Percentiles rank a stretch among this genome's conserved stretches.
Conservation (phyloP, 2,888 invertebrate genomes). For the Drosophila algonquin region DNA sequence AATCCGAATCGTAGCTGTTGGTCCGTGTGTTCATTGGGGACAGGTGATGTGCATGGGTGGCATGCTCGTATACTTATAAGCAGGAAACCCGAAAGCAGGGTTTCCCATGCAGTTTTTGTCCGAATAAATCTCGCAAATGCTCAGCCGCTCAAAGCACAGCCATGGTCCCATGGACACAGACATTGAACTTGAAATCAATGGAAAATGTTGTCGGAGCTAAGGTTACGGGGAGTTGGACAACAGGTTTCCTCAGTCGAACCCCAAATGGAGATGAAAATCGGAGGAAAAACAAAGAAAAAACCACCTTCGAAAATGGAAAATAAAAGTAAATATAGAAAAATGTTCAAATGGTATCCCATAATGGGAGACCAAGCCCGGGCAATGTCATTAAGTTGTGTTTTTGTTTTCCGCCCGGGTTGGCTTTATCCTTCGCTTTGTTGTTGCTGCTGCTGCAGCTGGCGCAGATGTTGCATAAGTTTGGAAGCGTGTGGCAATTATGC, state of each 20-base stretch:
- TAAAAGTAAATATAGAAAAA: neutral
- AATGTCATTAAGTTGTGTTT: slow-evolving; percentile 31
- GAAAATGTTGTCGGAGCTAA: slow-evolving; percentile 4
- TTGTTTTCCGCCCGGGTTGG: slow-evolving; percentile 24
- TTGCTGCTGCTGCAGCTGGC: slow-evolving; percentile 11
- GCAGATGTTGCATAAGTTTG: slow-evolving; percentile 32
- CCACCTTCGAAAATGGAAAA: neutral
- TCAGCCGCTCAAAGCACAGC: neutral
- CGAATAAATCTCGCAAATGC: slow-evolving; percentile 16
- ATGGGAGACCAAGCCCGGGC: slow-evolving; percentile 3
- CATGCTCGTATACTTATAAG: neutral
- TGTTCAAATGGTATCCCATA: neutral
- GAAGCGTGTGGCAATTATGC: slow-evolving; percentile 35
- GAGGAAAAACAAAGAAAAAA: slow-evolving; percentile 8
- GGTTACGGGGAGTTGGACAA: slow-evolving; percentile 19
- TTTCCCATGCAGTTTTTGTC: neutral
- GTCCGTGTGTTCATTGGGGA: too few species aligned
- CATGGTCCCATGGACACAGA: slow-evolving; percentile 65
- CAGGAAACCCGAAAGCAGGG: neutral
- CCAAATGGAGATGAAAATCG: slow-evolving; percentile 8
- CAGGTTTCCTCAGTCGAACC: slow-evolving; percentile 20
- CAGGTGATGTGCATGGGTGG: neutral
- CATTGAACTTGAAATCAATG: slow-evolving; percentile 66
- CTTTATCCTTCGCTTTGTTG: neutral
- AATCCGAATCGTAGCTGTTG: too few species aligned